A percentile compares a stretch with the other conserved stretches of the same genome.
Conservation (phyloP, 1,140 invertebrate genomes). For the Contarinia nasturtii region DNA sequence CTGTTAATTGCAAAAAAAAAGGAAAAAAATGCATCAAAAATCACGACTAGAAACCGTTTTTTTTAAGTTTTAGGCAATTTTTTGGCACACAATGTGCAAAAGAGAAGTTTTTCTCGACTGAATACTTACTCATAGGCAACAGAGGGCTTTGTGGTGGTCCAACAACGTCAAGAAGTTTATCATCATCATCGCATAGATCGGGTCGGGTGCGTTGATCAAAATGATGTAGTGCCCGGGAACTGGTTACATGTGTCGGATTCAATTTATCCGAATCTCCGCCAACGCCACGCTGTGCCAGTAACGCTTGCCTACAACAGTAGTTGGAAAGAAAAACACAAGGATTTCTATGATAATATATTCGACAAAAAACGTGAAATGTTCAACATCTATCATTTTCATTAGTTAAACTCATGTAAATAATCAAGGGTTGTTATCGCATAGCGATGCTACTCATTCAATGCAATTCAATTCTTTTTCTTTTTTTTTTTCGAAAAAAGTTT, state of each 20-base stretch:
- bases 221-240: conserved; percentile 25
- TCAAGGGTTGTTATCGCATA: too few species aligned
- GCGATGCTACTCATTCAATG: too few species aligned
- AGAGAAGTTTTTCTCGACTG: conserved; percentile 25
- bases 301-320: conserved; percentile 53
- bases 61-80: too few species aligned
- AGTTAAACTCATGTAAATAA: too few species aligned
- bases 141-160: conserved; percentile 58
- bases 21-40: neutral
- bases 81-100: conserved; percentile 8
- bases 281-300: conserved; percentile 51
- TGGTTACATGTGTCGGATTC: conserved; percentile 24
- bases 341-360: too few species aligned
- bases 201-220: conserved; percentile 20
- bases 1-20: too few species aligned
- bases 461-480: too few species aligned
- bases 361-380: too few species aligned
- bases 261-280: conserved; percentile 28
- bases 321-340: too few species aligned
- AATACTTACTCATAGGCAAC: conserved; percentile 25
- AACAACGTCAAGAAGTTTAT: conserved; percentile 73
- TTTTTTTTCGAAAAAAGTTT: too few species aligned
- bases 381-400: too few species aligned
- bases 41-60: too few species aligned
- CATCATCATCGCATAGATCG: conserved; percentile 45